A percentile compares a stretch with the other conserved stretches of the same genome.
Evolutionary conservation across 2,113 vertebrate species (phyloP).

Genomic region (Xenopus tropicalis): UCB_Xtro_10.0 CM004443.2:136552001-136552500

Average conservation of each 20-base stretch:
- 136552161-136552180: slow-evolving; percentile 49
- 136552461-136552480: not conserved
- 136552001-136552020: slow-evolving; percentile 42
- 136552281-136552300: not conserved
- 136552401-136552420: not conserved
- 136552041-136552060: slow-evolving; percentile 51
- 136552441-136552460: not conserved
- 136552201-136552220: slow-evolving; percentile 17
- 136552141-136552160: slow-evolving; percentile 51
- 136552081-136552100: slow-evolving; percentile 53
- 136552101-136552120: slow-evolving; percentile 60
- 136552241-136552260: not conserved
- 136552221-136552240: slow-evolving; percentile 11
- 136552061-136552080: slow-evolving; percentile 64
- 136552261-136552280: not conserved
- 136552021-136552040: slow-evolving; percentile 51
- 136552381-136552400: not conserved
- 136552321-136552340: not conserved
- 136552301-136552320: not conserved
- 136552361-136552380: not conserved
- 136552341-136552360: not conserved
- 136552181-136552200: slow-evolving; percentile 47
- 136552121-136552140: slow-evolving; percentile 58
- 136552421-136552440: too few species aligned
- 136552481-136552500: not conserved